Evolutionary conservation across 2,888 invertebrate genomes (phyloP).

Genomic region (Agrochola lychnidis): DNA sequence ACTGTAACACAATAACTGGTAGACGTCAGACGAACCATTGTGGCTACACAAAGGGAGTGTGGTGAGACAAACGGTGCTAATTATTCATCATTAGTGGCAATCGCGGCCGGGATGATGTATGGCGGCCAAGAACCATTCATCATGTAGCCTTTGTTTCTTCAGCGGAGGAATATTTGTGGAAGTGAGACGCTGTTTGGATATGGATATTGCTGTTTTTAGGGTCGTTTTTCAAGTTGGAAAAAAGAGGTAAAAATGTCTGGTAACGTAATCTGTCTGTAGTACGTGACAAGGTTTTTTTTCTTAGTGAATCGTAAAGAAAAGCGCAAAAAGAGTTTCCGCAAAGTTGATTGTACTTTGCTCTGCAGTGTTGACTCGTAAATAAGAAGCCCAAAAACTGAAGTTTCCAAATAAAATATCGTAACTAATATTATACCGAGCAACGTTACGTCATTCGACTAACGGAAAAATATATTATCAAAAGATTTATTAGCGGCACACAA

Average conservation of each 20-base stretch:
- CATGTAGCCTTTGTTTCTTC: constrained; percentile 74
- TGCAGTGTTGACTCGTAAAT: constrained; percentile 16
- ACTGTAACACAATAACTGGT: constrained; percentile 69
- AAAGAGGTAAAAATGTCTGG: constrained; percentile 3
- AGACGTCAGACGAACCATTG: constrained; percentile 63
- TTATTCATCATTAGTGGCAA: constrained; percentile 84
- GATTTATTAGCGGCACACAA: constrained; percentile 55
- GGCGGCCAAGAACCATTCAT: constrained; percentile 74
- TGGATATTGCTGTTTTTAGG: constrained; percentile 46
- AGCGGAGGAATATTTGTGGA: constrained; percentile 58
- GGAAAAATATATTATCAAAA: constrained; percentile 40
- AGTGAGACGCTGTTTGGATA: constrained; percentile 51
- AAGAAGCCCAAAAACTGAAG: constrained; percentile 22
- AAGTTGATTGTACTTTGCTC: constrained; percentile 30
- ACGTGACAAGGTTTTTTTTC: constrained; percentile 4
- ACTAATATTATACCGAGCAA: constrained; percentile 25
- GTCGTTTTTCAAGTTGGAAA: constrained; percentile 22
- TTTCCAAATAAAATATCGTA: constrained; percentile 30
- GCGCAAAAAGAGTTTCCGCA: constrained; percentile 12
- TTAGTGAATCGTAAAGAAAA: neutral
- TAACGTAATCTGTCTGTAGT: constrained; percentile 22
- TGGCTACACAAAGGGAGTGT: constrained; percentile 73
- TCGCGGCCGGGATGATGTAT: constrained; percentile 75
- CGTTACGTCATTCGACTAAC: constrained; percentile 45
- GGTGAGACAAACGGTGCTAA: constrained; percentile 80